Base-by-base conservation (phyloP, 1,140 invertebrate genomes). In the Caligus rogercresseyi region DNA sequence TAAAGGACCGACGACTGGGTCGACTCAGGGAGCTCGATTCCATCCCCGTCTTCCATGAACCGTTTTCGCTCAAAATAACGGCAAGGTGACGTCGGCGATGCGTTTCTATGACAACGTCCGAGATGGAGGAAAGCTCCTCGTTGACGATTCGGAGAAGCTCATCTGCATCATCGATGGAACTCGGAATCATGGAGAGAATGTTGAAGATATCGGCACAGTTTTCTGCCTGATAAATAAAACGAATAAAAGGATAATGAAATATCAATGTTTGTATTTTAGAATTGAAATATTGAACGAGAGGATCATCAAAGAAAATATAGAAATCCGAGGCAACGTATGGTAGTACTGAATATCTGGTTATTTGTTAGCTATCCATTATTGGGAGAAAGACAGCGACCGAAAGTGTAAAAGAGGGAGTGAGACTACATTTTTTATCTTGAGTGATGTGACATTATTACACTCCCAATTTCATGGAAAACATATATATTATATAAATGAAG, bases 161-260 rank as follows among this genome's bases (percentile, higher is more conserved):
- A 70, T 93, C 87, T 54, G 93, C 85, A 78, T 93, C 87, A 71
- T 90, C 84, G 56, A 95, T 83, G 25, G 16, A 31, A 16, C 16
- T 26, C 64, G 92, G 92, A 70, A 95, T 88, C 71, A 94, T 89
- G 7, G 91, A 95, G 1, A 98, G 75, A 14, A 87, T 87, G 75
- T 96, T 97, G 72, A 97, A 97, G 70, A 98, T 94, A 76, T 95
- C 86, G 19, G 91, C 91, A 2, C 91, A 95, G 74, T 92, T 92
- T 70, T 89, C 87, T 66, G 52, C 52, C 23, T 60, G n/a, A 11
- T 11, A 43, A 43, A 43, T 43, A 43, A 11, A 43, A n/a, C 7
- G 7, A 43, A 43, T 43, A 43, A 43, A 11, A 43, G n/a, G 7
- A 43, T 43, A 43, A 11, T 43, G n/a, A n/a, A n/a, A n/a, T n/a